These are phyloP conservation scores for Fundulus diaphanus DNA, from an alignment of 2,797 vertebrate genomes.

Conservation along the genomic window DNA sequence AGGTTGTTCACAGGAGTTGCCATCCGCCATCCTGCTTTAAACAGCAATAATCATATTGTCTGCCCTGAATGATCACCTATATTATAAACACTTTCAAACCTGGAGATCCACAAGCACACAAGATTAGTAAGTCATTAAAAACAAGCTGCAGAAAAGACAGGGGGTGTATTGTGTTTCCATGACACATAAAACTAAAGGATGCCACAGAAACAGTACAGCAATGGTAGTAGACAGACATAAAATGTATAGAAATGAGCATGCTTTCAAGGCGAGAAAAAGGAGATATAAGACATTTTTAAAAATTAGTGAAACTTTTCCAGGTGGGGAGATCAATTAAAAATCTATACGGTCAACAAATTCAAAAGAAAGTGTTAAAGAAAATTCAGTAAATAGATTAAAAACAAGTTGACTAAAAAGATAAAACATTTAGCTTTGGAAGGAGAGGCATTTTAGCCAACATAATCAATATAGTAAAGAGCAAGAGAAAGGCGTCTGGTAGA, in stretches of 20 bases:
- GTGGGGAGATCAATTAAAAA: neutral
- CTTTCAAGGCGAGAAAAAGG: neutral
- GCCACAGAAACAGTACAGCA: neutral
- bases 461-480: neutral
- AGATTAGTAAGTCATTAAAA: neutral
- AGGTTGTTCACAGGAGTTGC: too few relatives aligned
- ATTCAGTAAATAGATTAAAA: neutral
- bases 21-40: too few relatives aligned
- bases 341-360: neutral
- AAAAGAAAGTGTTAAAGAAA: neutral
- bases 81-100: conserved; percentile 17
- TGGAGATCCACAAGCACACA: neutral
- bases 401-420: neutral
- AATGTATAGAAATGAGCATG: neutral
- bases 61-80: conserved; percentile 14
- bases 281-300: neutral
- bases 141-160: neutral
- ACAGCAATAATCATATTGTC: conserved; percentile 26
- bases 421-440: too few relatives aligned
- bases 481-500: neutral
- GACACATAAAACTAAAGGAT: neutral
- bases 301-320: neutral
- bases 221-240: neutral
- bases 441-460: neutral
- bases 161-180: neutral